A percentile compares a stretch with the other conserved stretches of the same genome.
phyloP scores from a whole-genome alignment of 64 coral and sea anemone species.

The Stichodactyla helianthus region DNA sequence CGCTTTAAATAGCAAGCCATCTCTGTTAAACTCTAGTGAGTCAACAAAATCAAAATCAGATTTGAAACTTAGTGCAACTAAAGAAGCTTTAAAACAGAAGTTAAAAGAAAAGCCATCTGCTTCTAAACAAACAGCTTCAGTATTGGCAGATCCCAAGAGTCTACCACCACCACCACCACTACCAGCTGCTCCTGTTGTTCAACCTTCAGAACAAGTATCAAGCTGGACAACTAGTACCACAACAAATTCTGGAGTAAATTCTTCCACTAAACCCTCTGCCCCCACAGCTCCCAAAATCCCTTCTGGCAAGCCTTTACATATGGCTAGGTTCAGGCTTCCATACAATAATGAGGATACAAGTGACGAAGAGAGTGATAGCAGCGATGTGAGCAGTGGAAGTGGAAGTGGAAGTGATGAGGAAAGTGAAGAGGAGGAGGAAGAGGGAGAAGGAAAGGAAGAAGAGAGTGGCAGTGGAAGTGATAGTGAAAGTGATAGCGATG shows the following conservation, averaged over 20 bases:
- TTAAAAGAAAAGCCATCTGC: constrained; percentile 46
- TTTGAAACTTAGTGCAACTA: background rate
- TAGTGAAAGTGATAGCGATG: constrained; percentile 50
- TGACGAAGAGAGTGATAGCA: constrained; percentile 88
- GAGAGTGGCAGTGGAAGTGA: constrained; percentile 62
- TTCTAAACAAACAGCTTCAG: background rate
- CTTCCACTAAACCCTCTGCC: background rate
- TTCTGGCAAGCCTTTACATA: constrained; percentile 82
- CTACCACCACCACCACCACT: background rate
- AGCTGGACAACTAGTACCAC: background rate
- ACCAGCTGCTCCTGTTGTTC: background rate
- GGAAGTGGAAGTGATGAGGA: constrained; percentile 61
- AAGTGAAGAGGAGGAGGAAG: constrained; percentile 69
- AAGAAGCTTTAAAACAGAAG: constrained; percentile 15
- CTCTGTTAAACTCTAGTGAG: constrained; percentile 8
- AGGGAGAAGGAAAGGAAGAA: constrained; percentile 57
- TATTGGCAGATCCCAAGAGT: background rate
- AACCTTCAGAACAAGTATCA: background rate
- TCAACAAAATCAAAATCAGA: background rate
- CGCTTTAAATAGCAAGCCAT: background rate
- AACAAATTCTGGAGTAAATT: constrained; percentile 7
- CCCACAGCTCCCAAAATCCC: constrained; percentile 26
- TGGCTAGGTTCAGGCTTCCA: constrained; percentile 69
- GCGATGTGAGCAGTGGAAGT: constrained; percentile 86
- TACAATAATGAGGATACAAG: constrained; percentile 79